Conservation (phyloP, 2,797 vertebrate species). For the Gymnopithys bicolor region DNA sequence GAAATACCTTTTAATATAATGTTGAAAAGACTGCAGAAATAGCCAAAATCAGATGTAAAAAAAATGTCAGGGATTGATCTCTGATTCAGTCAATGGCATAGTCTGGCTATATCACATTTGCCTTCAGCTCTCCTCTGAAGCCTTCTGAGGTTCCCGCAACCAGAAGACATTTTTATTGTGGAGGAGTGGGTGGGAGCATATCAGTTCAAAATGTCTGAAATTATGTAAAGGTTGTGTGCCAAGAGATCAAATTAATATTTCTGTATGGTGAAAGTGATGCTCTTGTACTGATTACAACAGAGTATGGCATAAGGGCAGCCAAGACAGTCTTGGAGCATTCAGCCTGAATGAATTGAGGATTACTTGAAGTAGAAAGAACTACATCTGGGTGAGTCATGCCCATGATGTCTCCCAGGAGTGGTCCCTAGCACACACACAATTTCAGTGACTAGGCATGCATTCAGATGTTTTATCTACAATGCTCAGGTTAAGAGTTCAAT, state of each 20-base stretch:
- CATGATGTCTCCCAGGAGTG: neutral
- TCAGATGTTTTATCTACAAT: neutral
- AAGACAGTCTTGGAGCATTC: neutral
- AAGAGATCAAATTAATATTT: neutral
- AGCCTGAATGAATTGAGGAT: neutral
- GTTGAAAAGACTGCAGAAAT: neutral
- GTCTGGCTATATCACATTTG: neutral
- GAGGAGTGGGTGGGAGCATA: fast-evolving
- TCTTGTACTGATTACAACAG: neutral
- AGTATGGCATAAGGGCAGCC: neutral
- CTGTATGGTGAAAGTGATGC: neutral
- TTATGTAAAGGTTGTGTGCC: neutral
- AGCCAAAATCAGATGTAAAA: neutral
- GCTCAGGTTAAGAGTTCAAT: neutral
- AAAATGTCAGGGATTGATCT: neutral
- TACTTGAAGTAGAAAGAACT: neutral
- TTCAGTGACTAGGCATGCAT: neutral
- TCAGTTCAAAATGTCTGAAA: neutral
- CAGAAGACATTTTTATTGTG: neutral
- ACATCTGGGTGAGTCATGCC: neutral
- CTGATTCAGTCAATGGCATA: neutral
- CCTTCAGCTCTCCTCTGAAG: neutral
- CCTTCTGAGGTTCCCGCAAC: neutral
- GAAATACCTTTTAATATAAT: neutral
- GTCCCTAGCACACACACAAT: neutral